phyloP scores from a whole-genome alignment of 2,797 vertebrate species.

The Hippocampus kuda region DNA sequence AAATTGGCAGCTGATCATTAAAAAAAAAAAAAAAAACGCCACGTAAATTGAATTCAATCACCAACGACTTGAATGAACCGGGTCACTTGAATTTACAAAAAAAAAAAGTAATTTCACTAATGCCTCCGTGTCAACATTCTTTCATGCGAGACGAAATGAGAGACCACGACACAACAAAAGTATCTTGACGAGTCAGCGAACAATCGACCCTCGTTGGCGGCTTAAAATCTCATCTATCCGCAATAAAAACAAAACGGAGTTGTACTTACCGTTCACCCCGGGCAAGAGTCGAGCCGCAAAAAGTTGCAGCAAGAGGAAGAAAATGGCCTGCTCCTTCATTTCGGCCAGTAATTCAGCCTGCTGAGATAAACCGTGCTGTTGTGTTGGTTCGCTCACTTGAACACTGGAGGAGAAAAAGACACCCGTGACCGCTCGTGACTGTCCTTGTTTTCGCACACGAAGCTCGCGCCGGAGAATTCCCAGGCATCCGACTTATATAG shows the following conservation, averaged over 20 bases:
- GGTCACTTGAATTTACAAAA: not conserved
- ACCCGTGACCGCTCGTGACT: too few species aligned
- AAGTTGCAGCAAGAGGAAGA: constrained; percentile 48
- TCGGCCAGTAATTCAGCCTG: not conserved
- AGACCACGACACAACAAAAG: not conserved
- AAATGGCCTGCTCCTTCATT: constrained; percentile 38
- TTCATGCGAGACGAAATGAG: not conserved
- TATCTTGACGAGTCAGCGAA: not conserved
- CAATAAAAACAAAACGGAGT: constrained; percentile 7
- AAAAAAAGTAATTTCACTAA: too few species aligned
- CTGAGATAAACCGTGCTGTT: not conserved
- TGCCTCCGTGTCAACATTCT: not conserved
- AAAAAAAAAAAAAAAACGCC: too few species aligned
- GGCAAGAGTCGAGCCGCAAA: constrained; percentile 46
- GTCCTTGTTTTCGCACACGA: not conserved
- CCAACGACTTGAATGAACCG: too few species aligned
- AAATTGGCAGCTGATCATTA: not conserved
- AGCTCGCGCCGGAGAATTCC: constrained; percentile 10
- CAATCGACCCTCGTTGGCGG: not conserved
- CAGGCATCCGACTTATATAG: constrained; percentile 27
- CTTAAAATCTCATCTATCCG: constrained; percentile 29
- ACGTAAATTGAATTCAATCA: too few species aligned
- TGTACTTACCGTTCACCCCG: constrained; percentile 50
- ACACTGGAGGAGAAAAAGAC: not conserved
- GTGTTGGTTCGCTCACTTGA: not conserved